Percentiles rank a stretch among this genome's conserved stretches.
These are phyloP conservation scores for Oplegnathus fasciatus DNA, from an alignment of 2,113 vertebrate genomes.

Conservation along the genomic window DNA sequence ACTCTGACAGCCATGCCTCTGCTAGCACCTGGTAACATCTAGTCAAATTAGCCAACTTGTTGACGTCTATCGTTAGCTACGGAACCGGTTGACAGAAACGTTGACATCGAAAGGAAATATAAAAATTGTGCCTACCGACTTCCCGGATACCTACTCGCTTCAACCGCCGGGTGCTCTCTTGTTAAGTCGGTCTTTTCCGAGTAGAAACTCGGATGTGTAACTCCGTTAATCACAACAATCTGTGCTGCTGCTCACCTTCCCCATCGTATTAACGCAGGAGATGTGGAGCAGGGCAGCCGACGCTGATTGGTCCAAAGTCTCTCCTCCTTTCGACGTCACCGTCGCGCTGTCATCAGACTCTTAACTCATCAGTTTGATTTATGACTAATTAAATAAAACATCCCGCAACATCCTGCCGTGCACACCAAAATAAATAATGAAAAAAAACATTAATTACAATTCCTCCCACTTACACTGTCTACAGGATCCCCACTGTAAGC, in stretches of 20 bases:
- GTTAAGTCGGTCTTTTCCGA: not conserved
- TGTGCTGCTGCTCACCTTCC: conserved; percentile 47
- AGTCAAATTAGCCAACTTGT: conserved; percentile 54
- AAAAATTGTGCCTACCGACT: not conserved
- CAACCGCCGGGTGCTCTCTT: not conserved
- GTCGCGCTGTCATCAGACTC: not conserved
- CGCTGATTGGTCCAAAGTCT: conserved; percentile 73
- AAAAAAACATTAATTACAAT: too few species aligned
- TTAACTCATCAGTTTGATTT: not conserved
- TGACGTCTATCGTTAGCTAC: conserved; percentile 33
- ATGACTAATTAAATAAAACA: not conserved
- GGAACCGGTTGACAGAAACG: conserved; percentile 21
- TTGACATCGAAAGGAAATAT: not conserved
- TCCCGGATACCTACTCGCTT: conserved; percentile 8
- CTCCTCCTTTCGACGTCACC: conserved; percentile 76
- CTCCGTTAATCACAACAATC: not conserved
- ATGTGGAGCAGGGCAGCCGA: conserved; percentile 25
- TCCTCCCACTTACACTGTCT: too few species aligned
- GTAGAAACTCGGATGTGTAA: not conserved
- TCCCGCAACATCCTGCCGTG: not conserved
- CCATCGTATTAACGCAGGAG: conserved; percentile 43
- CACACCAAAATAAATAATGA: not conserved
- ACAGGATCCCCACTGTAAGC: too few species aligned
- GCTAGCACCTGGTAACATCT: not conserved
- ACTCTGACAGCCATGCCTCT: not conserved